Conservation (phyloP, 2,888 invertebrate genomes). For the Rhamphomyia laevipes region DNA sequence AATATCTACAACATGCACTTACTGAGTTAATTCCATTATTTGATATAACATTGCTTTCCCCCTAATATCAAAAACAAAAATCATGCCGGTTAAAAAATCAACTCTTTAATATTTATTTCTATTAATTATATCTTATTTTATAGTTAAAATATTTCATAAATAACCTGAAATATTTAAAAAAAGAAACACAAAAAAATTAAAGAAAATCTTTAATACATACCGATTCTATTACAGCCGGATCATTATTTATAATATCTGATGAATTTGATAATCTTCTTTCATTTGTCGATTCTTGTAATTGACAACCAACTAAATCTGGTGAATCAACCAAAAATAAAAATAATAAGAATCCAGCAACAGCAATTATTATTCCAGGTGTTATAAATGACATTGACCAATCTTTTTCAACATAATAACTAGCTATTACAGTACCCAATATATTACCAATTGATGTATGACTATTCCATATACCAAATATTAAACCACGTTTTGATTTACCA, state of each 20-base stretch:
- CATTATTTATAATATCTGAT: conserved; percentile 35
- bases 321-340: conserved; percentile 79
- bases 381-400: conserved; percentile 90
- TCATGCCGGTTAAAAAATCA: not conserved
- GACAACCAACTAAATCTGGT: conserved; percentile 58
- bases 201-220: conserved; percentile 28
- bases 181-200: not conserved
- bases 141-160: too few relatives aligned
- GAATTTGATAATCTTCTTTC: conserved; percentile 19
- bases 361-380: conserved; percentile 78
- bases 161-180: too few relatives aligned
- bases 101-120: not conserved
- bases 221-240: conserved; percentile 25
- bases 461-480: conserved; percentile 96
- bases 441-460: conserved; percentile 94
- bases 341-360: conserved; percentile 53
- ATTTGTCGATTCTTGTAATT: conserved; percentile 15
- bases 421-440: conserved; percentile 81
- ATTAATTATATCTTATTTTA: not conserved
- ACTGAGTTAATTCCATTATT: conserved; percentile 22
- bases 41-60: conserved; percentile 10
- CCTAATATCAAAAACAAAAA: conserved; percentile 11
- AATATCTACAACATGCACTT: conserved; percentile 20
- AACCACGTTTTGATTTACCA: conserved; percentile 77
- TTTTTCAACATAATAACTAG: conserved; percentile 69